These are phyloP conservation scores for Orbicella faveolata DNA, from an alignment of 64 coral and sea anemone species.

Conservation along the genomic window DNA sequence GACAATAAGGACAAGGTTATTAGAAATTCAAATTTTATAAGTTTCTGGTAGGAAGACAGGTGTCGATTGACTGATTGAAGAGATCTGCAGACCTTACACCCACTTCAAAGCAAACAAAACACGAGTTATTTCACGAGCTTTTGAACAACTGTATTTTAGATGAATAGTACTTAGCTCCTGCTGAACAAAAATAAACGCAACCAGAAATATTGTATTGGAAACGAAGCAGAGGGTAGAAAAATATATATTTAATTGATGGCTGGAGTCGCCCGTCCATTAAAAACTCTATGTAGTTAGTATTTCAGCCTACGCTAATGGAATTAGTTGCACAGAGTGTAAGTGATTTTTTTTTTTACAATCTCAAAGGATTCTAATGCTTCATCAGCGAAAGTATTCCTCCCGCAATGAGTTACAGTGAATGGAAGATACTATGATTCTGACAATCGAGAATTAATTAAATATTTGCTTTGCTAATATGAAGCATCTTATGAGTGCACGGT, in stretches of 20 bases:
- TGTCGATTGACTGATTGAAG: background rate
- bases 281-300: background rate
- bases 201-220: background rate
- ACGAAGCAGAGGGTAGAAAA: background rate
- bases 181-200: background rate
- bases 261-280: background rate
- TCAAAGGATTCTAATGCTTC: no score
- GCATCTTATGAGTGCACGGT: no score
- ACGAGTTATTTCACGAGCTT: background rate
- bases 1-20: background rate
- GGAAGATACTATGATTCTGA: no score
- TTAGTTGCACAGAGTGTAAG: no score
- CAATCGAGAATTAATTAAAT: no score
- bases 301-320: no score
- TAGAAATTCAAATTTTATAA: background rate
- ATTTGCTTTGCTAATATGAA: no score
- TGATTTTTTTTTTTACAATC: no score
- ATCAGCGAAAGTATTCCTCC: no score
- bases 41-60: background rate
- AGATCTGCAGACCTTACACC: background rate
- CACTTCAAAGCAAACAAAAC: background rate
- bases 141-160: background rate
- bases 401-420: no score
- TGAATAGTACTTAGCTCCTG: background rate
- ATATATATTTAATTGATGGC: background rate